Base-by-base conservation (phyloP, 2,888 invertebrate species). In the Caenorhabditis parvicauda region DNA sequence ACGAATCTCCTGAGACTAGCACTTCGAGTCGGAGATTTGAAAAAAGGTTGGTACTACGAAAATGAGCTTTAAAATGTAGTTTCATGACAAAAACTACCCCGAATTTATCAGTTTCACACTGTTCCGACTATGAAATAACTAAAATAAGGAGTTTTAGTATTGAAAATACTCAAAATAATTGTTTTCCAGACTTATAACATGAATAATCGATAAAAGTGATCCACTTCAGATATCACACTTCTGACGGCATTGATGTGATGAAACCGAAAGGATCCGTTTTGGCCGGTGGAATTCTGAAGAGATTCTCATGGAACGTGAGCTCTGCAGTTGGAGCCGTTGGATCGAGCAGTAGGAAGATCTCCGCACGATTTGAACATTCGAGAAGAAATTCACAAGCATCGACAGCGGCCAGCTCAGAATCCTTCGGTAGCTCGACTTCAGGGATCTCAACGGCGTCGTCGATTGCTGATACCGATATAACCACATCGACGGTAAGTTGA, bases 221-320 rank as follows among this genome's bases (percentile, higher is more conserved):
- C 35, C 14, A 17, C 41, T 46, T 37, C 42, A 54, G 68, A 41
- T 70, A 67, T 41, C 70, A 70, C 45, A 70, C 72, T 84, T 75
- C 88, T 5, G 87, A 88, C 64, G 86, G 86, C 59, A 87, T 88
- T 67, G 88, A 88, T 32, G 61, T 72, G 7, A 19, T 57, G 39
- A 75, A 74, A 48, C 68, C 73, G 1, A 68, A 70, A 47, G 60
- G 58, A 6, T 58, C 67, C n/a, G 49, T 54, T 44, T 35, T 67
- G 27, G 47, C 64, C 7, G 61, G 60, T 9, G 52, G 59, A 7
- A 72, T 72, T 29, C 53, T 67, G 29, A 72, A 72, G 54, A 42
- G 72, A 51, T 72, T 72, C 55, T 72, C 72, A 14, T 67, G 65
- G 69, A 72, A 72, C 24, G 70, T 70, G 9, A 63, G 59, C 19